Percentiles rank a stretch among this genome's conserved stretches.
Evolutionary conservation across 2,113 vertebrate genomes (phyloP).

Genomic region (Amphiprion percula): DNA sequence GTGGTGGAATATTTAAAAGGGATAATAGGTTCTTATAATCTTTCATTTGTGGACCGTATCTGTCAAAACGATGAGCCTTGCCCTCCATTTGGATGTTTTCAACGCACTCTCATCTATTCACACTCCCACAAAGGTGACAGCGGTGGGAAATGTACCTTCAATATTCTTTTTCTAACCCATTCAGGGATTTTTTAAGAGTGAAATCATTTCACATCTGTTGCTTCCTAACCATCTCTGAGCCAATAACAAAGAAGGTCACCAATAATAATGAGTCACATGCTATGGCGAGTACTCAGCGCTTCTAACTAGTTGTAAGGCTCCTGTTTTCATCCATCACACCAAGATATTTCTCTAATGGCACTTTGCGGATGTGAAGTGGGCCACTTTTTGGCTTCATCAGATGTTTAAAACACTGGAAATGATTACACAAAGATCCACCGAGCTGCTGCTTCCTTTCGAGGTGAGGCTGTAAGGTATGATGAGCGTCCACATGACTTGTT

Average conservation of each 20-base stretch:
- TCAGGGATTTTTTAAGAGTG: slow-evolving; percentile 20
- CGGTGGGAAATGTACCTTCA: slow-evolving; percentile 1
- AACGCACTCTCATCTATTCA: neutral
- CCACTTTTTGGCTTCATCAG: slow-evolving; percentile 45
- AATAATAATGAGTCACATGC: slow-evolving; percentile 9
- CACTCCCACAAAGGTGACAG: slow-evolving; percentile 29
- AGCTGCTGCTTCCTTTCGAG: slow-evolving; percentile 26
- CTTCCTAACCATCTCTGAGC: slow-evolving; percentile 5
- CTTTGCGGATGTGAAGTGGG: slow-evolving; percentile 65
- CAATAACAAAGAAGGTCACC: slow-evolving; percentile 33
- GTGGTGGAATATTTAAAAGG: neutral
- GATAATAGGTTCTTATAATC: slow-evolving; percentile 23
- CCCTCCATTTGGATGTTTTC: slow-evolving; percentile 31
- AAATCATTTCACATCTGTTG: slow-evolving; percentile 17
- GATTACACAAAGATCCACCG: slow-evolving; percentile 38
- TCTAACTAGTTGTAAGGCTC: slow-evolving; percentile 41
- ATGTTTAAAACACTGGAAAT: slow-evolving; percentile 66
- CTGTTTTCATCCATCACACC: slow-evolving; percentile 44
- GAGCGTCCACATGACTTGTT: slow-evolving; percentile 32
- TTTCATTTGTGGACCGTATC: slow-evolving; percentile 7
- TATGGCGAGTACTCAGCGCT: slow-evolving; percentile 13
- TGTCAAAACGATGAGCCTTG: slow-evolving; percentile 15
- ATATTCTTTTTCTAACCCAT: slow-evolving; percentile 27
- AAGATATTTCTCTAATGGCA: slow-evolving; percentile 66
- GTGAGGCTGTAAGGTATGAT: slow-evolving; percentile 22